Evolutionary conservation across 2,113 vertebrate species (phyloP).

Genomic region (Muntiacus muntjak): DNA sequence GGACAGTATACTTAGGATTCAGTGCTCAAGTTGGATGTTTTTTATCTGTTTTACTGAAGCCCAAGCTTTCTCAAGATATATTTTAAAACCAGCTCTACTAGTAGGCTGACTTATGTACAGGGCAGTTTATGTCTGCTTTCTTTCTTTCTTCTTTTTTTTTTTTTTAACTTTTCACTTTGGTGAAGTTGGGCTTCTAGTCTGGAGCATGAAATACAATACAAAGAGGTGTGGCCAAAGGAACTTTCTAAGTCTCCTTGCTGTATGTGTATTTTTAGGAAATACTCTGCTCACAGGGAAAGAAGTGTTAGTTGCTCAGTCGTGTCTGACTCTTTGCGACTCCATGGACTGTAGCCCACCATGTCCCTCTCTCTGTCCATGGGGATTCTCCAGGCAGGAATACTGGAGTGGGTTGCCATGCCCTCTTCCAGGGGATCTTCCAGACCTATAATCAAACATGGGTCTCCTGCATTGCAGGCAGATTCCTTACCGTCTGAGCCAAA

Average conservation of each 20-base stretch:
- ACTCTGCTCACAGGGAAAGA: not conserved
- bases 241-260: not conserved
- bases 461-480: not conserved
- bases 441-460: not conserved
- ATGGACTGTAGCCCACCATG: not conserved
- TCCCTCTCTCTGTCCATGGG: not conserved
- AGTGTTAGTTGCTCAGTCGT: not conserved
- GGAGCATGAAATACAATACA: not conserved
- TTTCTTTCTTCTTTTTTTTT: not conserved
- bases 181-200: not conserved
- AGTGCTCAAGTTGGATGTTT: not conserved
- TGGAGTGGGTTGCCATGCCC: not conserved
- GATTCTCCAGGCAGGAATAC: not conserved
- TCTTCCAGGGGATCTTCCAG: not conserved
- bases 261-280: constrained; percentile 48
- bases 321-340: not conserved
- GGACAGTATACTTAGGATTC: not conserved
- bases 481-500: not conserved
- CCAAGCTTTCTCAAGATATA: not conserved
- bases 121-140: not conserved
- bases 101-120: not conserved
- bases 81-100: not conserved
- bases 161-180: not conserved
- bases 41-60: not conserved
- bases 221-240: not conserved